Percentiles rank a stretch among this genome's conserved stretches.
Conservation (phyloP, 2,797 vertebrate species). For the Onychomys leucogaster region DNA sequence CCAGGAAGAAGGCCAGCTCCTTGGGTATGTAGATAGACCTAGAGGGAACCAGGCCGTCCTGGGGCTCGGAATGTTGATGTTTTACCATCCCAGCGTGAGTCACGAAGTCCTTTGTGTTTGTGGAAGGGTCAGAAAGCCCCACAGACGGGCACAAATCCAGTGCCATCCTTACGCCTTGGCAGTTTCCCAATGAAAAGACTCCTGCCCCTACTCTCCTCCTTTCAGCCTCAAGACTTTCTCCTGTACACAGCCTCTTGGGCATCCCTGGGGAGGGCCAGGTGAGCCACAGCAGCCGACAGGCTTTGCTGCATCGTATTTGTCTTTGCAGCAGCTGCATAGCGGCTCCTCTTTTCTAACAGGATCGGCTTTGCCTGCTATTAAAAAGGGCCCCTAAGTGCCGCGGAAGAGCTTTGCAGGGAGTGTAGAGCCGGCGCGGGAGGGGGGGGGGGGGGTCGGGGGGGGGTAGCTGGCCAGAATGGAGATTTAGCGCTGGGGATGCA, state of each 20-base stretch:
- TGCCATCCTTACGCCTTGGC: neutral
- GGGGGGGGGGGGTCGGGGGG: too few species aligned
- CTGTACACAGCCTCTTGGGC: neutral
- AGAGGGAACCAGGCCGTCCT: neutral
- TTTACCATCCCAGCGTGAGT: neutral
- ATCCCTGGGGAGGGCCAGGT: neutral
- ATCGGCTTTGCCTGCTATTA: conserved; percentile 25
- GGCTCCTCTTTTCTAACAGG: conserved; percentile 24
- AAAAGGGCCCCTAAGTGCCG: conserved; percentile 43
- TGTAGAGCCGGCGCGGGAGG: neutral
- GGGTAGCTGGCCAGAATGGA: neutral
- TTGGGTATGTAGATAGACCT: neutral
- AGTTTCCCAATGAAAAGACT: neutral
- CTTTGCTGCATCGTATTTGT: neutral
- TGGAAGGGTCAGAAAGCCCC: neutral
- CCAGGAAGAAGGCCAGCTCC: neutral
- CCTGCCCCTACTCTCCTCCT: too few species aligned
- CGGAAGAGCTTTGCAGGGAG: conserved; percentile 19
- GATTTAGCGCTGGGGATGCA: neutral
- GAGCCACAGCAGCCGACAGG: neutral
- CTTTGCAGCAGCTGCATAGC: conserved; percentile 46
- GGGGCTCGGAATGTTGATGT: neutral
- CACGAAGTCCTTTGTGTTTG: neutral
- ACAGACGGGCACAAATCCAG: neutral
- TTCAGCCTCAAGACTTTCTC: neutral